A percentile compares a stretch with the other conserved stretches of the same genome.
Conservation (phyloP, 1,140 invertebrate species). For the Epicauta chinensis region DNA sequence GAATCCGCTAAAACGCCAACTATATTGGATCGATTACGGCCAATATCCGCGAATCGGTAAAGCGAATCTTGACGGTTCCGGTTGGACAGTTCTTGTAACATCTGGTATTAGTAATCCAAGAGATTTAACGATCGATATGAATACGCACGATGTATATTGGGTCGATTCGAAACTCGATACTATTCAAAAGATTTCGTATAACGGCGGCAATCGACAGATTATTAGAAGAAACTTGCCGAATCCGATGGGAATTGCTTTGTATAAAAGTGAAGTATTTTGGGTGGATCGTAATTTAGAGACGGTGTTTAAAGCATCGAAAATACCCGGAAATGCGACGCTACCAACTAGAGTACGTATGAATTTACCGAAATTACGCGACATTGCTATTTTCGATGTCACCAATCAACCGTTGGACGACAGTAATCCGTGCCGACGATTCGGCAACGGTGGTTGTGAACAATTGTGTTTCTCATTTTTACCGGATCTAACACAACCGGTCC, state of each 20-base stretch:
- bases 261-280: constrained; percentile 85
- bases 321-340: constrained; percentile 60
- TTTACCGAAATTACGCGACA: constrained; percentile 76
- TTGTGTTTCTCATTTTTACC: constrained; percentile 89
- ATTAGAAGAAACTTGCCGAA: constrained; percentile 87
- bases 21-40: constrained; percentile 98
- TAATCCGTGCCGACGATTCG: constrained; percentile 69
- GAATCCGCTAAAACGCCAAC: constrained; percentile 85
- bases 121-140: constrained; percentile 90
- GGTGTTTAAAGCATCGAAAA: constrained; percentile 79
- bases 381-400: constrained; percentile 81
- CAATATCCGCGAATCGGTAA: constrained; percentile 94
- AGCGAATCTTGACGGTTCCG: constrained; percentile 81
- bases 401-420: constrained; percentile 77
- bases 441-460: constrained; percentile 84
- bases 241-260: constrained; percentile 88
- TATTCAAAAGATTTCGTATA: constrained; percentile 83
- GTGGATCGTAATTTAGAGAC: constrained; percentile 89
- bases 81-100: constrained; percentile 82
- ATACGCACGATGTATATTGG: constrained; percentile 95
- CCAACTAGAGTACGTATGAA: constrained; percentile 72
- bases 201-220: constrained; percentile 70
- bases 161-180: constrained; percentile 90
- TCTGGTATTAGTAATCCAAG: constrained; percentile 86
- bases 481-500: constrained; percentile 37